Evolutionary conservation across 1,140 invertebrate species (phyloP), one percentile per base, ranked within the genome.

Genomic region (Drosophila leontia): DNA sequence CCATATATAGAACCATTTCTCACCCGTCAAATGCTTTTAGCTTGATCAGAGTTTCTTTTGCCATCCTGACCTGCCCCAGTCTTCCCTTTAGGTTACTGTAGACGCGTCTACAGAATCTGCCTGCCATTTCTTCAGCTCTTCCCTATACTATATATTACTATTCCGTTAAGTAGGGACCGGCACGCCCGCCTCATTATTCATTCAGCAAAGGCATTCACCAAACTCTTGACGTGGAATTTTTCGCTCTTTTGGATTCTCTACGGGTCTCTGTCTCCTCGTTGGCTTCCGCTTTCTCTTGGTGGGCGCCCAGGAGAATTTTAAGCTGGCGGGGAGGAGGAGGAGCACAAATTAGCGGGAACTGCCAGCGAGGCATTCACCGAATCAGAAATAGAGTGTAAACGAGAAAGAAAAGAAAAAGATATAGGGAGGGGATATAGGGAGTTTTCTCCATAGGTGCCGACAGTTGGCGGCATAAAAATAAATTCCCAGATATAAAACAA

Each of bases 261-360:
- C 59, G 60, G 13, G 35, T 23, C 29, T 50, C 29, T 19, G 37
- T 23, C 32, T 64, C 60, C 37, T 68, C 32, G 17, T 47, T 13
- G 39, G 37, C 60, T 75, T 48, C 60, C 51, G 78, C 76, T 87
- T 76, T 80, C 78, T 60, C 61, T 68, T 5, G 13, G 23, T 48
- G 45, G 75, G 45, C 80, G 77, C 47, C 65, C 58, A 50, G 68
- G 51, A 64, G 83, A 82, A 83, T 87, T 69, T 70, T 45, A 87
- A 87, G 68, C 79, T 55, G 60, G 63, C 37, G 19, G 57, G 34
- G 11, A 37, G 47, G 8, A 15, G 47, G 70, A 34, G 48, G n/a
- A n/a, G n/a, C 72, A 88, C 83, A 87, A 87, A 87, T 87, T 87
- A 87, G 83, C 80, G 84, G 76, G 80, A 87, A 88, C 84, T 80